phyloP scores from a whole-genome alignment of 2,797 vertebrate genomes.

The Echeneis naucrates region DNA sequence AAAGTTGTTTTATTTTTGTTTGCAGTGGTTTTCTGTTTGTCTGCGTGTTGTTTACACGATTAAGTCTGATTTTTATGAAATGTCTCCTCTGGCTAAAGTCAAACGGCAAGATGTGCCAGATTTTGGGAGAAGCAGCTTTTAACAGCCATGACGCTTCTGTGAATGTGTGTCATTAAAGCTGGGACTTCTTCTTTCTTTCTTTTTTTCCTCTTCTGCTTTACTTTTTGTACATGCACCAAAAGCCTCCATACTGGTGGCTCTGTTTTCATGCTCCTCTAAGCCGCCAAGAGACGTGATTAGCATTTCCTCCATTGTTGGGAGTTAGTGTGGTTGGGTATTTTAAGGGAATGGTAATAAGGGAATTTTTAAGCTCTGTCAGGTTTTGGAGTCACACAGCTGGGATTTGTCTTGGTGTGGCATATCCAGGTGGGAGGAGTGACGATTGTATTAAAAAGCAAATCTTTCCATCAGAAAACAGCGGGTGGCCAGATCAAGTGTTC shows the following conservation, averaged over 20 bases:
- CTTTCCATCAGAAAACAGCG: constrained; percentile 85
- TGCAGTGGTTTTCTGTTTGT: constrained; percentile 73
- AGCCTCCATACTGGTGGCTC: constrained; percentile 64
- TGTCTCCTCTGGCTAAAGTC: constrained; percentile 77
- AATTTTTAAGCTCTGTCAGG: constrained; percentile 79
- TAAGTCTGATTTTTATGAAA: constrained; percentile 76
- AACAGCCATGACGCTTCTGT: constrained; percentile 62
- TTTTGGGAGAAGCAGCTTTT: constrained; percentile 64
- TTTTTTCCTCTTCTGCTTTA: constrained; percentile 33
- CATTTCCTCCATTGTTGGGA: constrained; percentile 72
- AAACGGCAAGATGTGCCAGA: constrained; percentile 71
- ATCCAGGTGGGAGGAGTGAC: constrained; percentile 83
- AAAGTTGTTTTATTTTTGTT: constrained; percentile 78
- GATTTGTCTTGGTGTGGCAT: constrained; percentile 83
- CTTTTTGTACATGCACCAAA: constrained; percentile 57
- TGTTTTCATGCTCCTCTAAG: constrained; percentile 65
- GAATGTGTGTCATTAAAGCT: constrained; percentile 80
- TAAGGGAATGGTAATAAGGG: constrained; percentile 77
- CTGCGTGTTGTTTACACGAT: constrained; percentile 76
- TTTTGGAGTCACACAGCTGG: constrained; percentile 81
- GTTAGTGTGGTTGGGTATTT: constrained; percentile 73
- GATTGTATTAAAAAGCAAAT: constrained; percentile 87
- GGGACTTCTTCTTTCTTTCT: constrained; percentile 49
- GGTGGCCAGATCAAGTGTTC: constrained; percentile 85
- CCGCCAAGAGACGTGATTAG: constrained; percentile 73